These are phyloP conservation scores for Tadarida brasiliensis DNA, from an alignment of 2,797 vertebrate species.

Conservation along the genomic window DNA sequence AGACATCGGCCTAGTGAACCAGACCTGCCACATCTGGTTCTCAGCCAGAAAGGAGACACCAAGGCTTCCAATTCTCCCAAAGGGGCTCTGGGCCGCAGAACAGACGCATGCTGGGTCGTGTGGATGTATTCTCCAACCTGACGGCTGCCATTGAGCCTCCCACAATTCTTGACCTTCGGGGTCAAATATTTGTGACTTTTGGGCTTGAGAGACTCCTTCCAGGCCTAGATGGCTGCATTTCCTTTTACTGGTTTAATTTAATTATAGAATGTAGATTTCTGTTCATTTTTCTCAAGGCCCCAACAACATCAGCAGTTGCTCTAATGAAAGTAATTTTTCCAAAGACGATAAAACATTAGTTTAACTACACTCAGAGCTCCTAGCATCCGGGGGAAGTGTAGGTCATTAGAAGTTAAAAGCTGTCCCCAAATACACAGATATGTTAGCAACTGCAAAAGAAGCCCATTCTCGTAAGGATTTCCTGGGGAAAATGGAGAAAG, in stretches of 20 bases:
- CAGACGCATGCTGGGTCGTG: not conserved
- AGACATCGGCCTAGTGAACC: not conserved
- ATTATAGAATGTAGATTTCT: not conserved
- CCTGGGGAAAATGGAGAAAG: not conserved
- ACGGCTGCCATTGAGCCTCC: not conserved
- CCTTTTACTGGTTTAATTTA: not conserved
- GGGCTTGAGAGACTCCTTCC: not conserved
- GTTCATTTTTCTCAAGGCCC: conserved; percentile 30
- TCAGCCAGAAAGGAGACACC: too few species aligned
- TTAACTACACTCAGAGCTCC: not conserved
- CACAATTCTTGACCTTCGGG: not conserved
- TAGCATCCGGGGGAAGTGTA: not conserved
- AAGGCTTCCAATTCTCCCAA: not conserved
- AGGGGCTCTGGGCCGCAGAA: not conserved
- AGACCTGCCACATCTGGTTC: not conserved
- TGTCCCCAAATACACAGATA: not conserved
- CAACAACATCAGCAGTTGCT: not conserved
- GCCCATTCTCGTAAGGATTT: not conserved
- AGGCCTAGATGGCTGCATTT: not conserved
- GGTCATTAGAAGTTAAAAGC: conserved; percentile 32
- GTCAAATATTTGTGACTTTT: not conserved
- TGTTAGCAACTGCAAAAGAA: conserved; percentile 19
- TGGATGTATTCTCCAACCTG: not conserved
- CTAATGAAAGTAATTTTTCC: conserved; percentile 56
- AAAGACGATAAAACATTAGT: conserved; percentile 3